Evolutionary conservation across 2,797 vertebrate genomes (phyloP).

Genomic region (Xyrichtys novacula): DNA sequence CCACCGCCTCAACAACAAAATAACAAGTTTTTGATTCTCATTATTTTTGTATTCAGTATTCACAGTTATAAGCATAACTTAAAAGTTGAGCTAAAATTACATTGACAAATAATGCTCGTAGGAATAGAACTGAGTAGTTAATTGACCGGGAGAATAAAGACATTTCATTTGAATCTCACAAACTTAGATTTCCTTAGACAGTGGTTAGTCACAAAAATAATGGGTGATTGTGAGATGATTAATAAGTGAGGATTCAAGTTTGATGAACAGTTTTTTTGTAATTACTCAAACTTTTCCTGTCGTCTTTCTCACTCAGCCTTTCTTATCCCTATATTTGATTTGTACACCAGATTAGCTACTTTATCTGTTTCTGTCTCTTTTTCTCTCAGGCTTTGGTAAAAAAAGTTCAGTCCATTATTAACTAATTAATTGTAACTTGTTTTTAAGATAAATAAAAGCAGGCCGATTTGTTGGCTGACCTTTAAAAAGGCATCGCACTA

Average conservation of each 20-base stretch:
- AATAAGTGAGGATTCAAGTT: not conserved
- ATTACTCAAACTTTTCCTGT: not conserved
- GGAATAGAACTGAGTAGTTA: not conserved
- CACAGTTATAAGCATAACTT: not conserved
- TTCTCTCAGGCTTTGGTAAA: not conserved
- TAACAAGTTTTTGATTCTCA: not conserved
- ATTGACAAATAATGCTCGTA: no score
- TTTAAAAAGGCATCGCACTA: conserved; percentile 13
- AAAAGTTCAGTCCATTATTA: not conserved
- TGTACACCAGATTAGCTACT: not conserved
- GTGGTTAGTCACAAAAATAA: conserved; percentile 5
- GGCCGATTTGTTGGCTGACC: conserved; percentile 13
- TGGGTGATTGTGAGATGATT: not conserved
- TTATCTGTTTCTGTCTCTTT: not conserved
- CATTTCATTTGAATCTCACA: not conserved
- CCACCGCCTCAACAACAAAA: not conserved
- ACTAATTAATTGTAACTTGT: not conserved
- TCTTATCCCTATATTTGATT: conserved; percentile 1
- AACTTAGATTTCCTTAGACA: conserved; percentile 10
- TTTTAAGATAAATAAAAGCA: not conserved
- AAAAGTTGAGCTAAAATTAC: not conserved
- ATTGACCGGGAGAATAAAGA: no score
- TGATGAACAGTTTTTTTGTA: conserved; percentile 2
- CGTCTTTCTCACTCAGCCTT: not conserved
- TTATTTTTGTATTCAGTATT: not conserved